phyloP scores from a whole-genome alignment of 1,140 invertebrate genomes.

The Pectinophora gossypiella region DNA sequence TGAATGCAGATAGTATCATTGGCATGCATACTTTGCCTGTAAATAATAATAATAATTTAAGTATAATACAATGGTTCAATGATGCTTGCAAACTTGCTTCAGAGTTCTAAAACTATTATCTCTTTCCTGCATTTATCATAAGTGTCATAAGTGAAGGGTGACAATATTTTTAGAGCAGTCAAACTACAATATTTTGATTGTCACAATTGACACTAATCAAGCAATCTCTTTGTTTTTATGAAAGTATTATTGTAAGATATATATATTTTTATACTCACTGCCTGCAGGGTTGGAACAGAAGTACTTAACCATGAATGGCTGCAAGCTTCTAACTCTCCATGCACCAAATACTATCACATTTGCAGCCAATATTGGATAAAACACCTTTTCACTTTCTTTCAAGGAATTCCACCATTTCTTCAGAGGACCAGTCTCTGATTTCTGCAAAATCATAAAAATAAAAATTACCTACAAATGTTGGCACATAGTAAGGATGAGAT shows the following conservation, averaged over 20 bases:
- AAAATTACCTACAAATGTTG: neutral
- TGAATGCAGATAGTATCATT: conserved; percentile 95
- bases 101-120: no score
- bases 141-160: no score
- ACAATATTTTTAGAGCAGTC: no score
- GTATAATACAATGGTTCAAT: no score
- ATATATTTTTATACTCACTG: no score
- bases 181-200: no score
- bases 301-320: conserved; percentile 87
- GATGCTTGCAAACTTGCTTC: no score
- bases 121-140: no score
- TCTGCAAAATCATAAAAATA: conserved; percentile 48
- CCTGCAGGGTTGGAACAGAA: conserved; percentile 89
- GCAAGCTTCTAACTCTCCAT: conserved; percentile 87
- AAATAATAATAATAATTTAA: conserved; percentile 33
- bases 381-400: conserved; percentile 85
- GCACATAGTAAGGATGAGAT: no score
- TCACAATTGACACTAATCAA: no score
- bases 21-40: conserved; percentile 85
- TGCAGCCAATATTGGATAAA: conserved; percentile 85
- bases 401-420: conserved; percentile 86
- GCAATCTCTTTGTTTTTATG: no score
- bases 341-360: conserved; percentile 89
- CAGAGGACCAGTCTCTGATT: conserved; percentile 76
- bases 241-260: no score